phyloP scores from a whole-genome alignment of 30 jellyfish, hydroid and myxozoan genomes.

The Aurelia aurita complex sp. Pacific region DNA sequence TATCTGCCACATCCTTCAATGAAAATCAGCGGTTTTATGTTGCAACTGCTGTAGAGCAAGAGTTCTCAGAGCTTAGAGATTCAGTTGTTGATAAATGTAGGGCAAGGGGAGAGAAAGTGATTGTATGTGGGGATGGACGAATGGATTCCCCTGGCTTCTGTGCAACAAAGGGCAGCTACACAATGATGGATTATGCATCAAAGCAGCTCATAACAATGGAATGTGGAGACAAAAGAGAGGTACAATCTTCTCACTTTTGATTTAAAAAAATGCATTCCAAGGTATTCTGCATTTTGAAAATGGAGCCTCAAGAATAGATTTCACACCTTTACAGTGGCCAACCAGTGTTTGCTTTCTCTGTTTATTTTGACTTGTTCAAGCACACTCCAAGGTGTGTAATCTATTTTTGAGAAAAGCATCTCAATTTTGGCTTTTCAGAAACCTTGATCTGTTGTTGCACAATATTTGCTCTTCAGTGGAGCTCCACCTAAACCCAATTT shows the following conservation, averaged over 20 bases:
- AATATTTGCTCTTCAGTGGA: too few species aligned
- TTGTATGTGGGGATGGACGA: not conserved
- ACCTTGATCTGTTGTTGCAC: too few species aligned
- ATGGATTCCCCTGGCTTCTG: constrained; percentile 65
- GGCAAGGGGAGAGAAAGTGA: not conserved
- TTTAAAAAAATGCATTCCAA: not conserved
- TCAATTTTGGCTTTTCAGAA: too few species aligned
- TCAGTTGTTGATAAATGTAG: not conserved
- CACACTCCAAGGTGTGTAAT: too few species aligned
- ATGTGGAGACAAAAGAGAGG: constrained; percentile 55
- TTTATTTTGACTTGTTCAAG: too few species aligned
- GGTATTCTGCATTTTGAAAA: not conserved
- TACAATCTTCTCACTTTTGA: not conserved
- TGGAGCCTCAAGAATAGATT: too few species aligned
- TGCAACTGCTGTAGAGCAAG: constrained; percentile 49
- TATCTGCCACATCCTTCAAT: constrained; percentile 21
- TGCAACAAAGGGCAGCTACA: constrained; percentile 57
- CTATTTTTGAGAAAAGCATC: too few species aligned
- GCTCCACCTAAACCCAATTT: too few species aligned
- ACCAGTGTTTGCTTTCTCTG: too few species aligned
- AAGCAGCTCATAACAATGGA: constrained; percentile 28
- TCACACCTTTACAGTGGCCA: too few species aligned
- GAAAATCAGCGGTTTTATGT: constrained; percentile 29
- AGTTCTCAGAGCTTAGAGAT: constrained; percentile 6
- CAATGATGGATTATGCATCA: constrained; percentile 40